Conservation (phyloP, 2,113 vertebrate species). For the Rhinopomastus cyanomelas region DNA sequence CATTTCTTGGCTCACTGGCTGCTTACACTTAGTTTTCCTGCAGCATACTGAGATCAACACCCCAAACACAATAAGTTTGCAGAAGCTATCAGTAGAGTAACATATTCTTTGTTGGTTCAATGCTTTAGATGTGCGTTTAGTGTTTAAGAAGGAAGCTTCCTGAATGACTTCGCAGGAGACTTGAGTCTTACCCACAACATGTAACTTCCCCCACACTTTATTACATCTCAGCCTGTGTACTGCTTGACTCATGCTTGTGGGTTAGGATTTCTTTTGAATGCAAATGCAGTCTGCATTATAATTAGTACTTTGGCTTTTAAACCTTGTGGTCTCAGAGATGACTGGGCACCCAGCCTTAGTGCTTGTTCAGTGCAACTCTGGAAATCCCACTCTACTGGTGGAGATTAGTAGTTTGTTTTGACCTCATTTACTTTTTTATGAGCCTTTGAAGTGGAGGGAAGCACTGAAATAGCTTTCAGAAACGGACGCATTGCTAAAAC, state of each 20-base stretch:
- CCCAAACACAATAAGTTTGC: not conserved
- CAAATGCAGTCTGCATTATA: conserved; percentile 22
- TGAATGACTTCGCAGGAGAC: conserved; percentile 33
- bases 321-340: conserved; percentile 22
- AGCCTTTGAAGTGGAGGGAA: conserved; percentile 24
- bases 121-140: not conserved
- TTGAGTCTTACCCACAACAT: not conserved
- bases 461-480: conserved; percentile 8
- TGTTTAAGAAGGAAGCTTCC: conserved; percentile 27
- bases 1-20: not conserved
- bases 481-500: not conserved
- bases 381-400: conserved; percentile 7
- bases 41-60: not conserved
- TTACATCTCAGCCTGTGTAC: conserved; percentile 40
- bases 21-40: not conserved
- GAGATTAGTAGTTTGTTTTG: conserved; percentile 4
- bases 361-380: conserved; percentile 17
- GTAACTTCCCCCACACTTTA: conserved; percentile 54
- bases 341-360: conserved; percentile 24
- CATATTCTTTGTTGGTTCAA: not conserved
- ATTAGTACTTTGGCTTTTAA: conserved; percentile 41
- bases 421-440: not conserved
- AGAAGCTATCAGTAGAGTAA: not conserved
- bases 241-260: conserved; percentile 57
- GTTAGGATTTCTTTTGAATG: conserved; percentile 59